Evolutionary conservation across 2,888 invertebrate genomes (phyloP), one percentile per base, ranked within the genome.

Genomic region (Ashinkailepas kermadecensis): DNA sequence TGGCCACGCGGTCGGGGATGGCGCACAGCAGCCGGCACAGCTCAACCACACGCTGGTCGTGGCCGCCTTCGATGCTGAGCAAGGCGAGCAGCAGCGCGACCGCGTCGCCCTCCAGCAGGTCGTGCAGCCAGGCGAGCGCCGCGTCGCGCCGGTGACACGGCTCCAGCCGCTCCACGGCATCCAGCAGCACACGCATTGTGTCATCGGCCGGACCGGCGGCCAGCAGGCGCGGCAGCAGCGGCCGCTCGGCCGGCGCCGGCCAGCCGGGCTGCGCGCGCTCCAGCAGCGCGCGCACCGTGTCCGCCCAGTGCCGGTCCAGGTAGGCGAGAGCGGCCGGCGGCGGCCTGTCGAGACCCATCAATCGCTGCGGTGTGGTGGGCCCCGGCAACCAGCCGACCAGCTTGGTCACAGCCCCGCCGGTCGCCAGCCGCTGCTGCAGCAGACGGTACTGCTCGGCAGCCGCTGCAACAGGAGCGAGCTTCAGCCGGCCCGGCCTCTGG

Each of bases 1-100:
- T 95, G 13, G 93, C 93, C 74, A 94, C 88, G 84, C 92, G 88
- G 85, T 89, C 91, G 0, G 95, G 94, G 81, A 95, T 85, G 3
- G 93, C 92, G 12, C 91, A 88, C 81, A 94, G 85, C 80, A 91
- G 85, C 85, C 92, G 92, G 0, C 92, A 88, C 54, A 90, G 90
- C 64, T 88, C 88, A 83, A 89, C 89, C 59, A 62, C 81, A 23
- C 74, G 57, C 25, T 78, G 23, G 18, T 65, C 58, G 10, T 78
- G 62, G 18, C 58, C 58, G 6, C 67, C 70, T 21, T 39, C 64
- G n/a, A 80, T 39, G 25, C 70, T 64, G 25, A 79, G 21, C 18
- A 67, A 21, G 11, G 57, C 57, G n/a, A 82, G 79, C 21, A 78
- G 59, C 74, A 78, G 70, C 54, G 82, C 81, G 80, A 83, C 25